Evolutionary conservation across 2,113 vertebrate species (phyloP), one percentile per base, ranked within the genome.

Genomic region (Corapipo altera): DNA sequence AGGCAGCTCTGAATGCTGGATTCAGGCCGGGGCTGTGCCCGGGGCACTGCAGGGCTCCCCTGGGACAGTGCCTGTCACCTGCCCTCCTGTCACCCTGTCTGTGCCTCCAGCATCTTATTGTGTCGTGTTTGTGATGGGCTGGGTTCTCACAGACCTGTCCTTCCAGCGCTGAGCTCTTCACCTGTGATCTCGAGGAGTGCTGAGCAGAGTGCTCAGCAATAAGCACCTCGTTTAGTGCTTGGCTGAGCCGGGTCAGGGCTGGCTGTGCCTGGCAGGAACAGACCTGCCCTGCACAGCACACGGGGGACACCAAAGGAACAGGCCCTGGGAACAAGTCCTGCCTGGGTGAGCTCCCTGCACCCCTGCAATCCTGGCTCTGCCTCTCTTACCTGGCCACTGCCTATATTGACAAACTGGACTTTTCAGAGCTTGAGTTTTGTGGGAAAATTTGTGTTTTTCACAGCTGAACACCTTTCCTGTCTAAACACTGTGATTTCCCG

Each of bases 371-470:
- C 37, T 41, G 43, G 35, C 22, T 24, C 57, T 75, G 44, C 17
- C 17, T 35, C 8, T 10, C 69, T 26, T 24, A 17, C 71, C 26
- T 59, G 52, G 32, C 11, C 46, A 8, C 26, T 1, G 1, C 26
- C 57, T 10, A 0, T 15, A 15, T 1, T 0, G 2, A n/a, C 37
- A 37, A 28, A 21, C 26, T 35, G 49, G 77, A 9, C 46, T 28
- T 28, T 49, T 65, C 64, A n/a, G 72, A 2, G 26, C 39, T 2
- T 4, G 22, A 55, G 9, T 16, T 46, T 8, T 33, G 83, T 0
- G 0, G 64, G 32, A 72, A 62, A 57, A 58, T 67, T 43, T 20
- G 0, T 8, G 7, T 32, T 76, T 54, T 83, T 39, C n/a, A 9
- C 14, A 12, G 28, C 67, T 62, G 30, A 67, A 17, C 32, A 24